Evolutionary conservation across 2,888 invertebrate species (phyloP), one percentile per base, ranked within the genome.

Genomic region (Mactromeris polynyma): DNA sequence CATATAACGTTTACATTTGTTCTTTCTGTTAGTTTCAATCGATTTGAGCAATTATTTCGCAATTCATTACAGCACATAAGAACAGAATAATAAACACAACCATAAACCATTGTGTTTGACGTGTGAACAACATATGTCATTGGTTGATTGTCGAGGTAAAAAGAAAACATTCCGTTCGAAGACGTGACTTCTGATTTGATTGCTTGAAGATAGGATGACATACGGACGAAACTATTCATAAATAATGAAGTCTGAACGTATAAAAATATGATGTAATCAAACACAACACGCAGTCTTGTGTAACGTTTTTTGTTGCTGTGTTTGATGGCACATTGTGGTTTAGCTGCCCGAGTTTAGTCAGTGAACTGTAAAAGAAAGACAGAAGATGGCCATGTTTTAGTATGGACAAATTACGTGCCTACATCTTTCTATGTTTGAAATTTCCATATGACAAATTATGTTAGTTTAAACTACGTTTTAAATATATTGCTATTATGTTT

Each of bases 151-250:
- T 21, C 21, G 17, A 11, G 79, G 11, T 46, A 69, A 21, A 83
- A 21, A 19, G 21, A 46, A 31, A 83, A 83, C 83, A 83, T 46
- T 69, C 21, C 19, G 33, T 33, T 3, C 9, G 46, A 19, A 73
- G 36, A 83, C 83, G 73, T 83, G 83, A 69, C 81, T 33, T 33
- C 19, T 33, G 83, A 31, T 69, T 83, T 83, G 73, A 83, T 83
- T 73, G n/a, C 69, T 54, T 42, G 31, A 40, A 81, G 58, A 81
- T 36, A 73, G 33, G 36, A 73, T 73, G 36, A 81, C 26, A 51
- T 51, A 51, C 51, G 1, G 31, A 51, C 51, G n/a, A 33, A 26
- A 7, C 3, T 31, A 80, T 80, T 33, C 33, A 73, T 73, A 73
- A 73, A 73, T 73, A 73, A 36, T 73, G 73, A 36, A 33, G 73